A percentile compares a stretch with the other conserved stretches of the same genome.
Evolutionary conservation across 2,113 vertebrate species (phyloP).

Genomic region (Phycodurus eques): DNA sequence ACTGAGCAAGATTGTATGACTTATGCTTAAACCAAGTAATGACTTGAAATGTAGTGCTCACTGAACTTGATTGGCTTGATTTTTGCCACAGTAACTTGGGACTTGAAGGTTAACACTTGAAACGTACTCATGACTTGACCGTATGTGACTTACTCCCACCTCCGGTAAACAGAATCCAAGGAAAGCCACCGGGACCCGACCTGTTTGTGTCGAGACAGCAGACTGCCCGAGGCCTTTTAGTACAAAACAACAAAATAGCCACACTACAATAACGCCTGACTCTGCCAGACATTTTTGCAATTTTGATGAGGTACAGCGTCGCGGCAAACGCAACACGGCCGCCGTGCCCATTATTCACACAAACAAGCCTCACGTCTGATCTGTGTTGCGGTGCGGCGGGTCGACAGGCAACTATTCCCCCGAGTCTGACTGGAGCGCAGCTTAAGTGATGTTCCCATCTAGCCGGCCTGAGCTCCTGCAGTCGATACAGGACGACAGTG

Average conservation of each 20-base stretch:
- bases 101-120: not conserved
- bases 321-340: conserved; percentile 29
- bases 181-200: not conserved
- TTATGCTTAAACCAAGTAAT: no score
- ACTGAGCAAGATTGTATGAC: no score
- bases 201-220: conserved; percentile 27
- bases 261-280: not conserved
- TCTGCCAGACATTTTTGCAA: conserved; percentile 23
- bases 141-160: not conserved
- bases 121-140: not conserved
- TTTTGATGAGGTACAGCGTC: conserved; percentile 45
- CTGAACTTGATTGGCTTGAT: no score
- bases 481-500: conserved; percentile 39
- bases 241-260: conserved; percentile 19
- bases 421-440: conserved; percentile 49
- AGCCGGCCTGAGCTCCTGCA: conserved; percentile 24
- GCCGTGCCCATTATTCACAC: conserved; percentile 51
- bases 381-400: conserved; percentile 61
- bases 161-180: conserved; percentile 2
- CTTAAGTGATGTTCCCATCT: conserved; percentile 65
- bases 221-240: conserved; percentile 25
- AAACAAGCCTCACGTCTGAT: conserved; percentile 46
- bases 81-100: no score
- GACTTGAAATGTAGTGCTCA: no score
- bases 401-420: conserved; percentile 68